Percentiles rank a stretch among this genome's conserved stretches.
Conservation (phyloP, 2,888 invertebrate species). For the Thumatha senex region DNA sequence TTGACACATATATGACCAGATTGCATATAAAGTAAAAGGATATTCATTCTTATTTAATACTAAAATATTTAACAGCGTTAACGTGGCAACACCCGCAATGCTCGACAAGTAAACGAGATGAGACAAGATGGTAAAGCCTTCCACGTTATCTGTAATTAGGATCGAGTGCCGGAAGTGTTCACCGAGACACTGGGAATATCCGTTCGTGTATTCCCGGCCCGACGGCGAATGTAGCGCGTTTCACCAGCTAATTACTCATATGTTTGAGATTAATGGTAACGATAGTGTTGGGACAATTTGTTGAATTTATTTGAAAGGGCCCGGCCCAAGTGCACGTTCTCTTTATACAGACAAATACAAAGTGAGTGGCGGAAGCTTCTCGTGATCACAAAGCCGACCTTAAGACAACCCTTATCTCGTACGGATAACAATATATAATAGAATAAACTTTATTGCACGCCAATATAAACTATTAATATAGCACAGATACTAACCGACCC, state of each 20-base stretch:
- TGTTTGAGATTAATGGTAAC: conserved; percentile 14
- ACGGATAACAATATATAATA: too few species aligned
- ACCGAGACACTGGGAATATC: conserved; percentile 55
- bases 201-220: conserved; percentile 21
- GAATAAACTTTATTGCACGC: too few species aligned
- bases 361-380: too few species aligned
- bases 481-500: too few species aligned
- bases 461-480: too few species aligned
- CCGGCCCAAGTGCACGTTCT: too few species aligned
- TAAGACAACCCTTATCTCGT: too few species aligned
- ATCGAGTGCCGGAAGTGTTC: conserved; percentile 66
- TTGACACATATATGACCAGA: too few species aligned
- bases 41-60: conserved; percentile 19
- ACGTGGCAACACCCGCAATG: conserved; percentile 32
- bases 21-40: too few species aligned
- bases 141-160: conserved; percentile 77
- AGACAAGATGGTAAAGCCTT: conserved; percentile 49
- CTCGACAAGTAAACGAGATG: conserved; percentile 60
- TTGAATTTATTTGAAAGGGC: conserved; percentile 22
- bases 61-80: conserved; percentile 29
- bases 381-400: too few species aligned
- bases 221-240: conserved; percentile 13
- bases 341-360: too few species aligned
- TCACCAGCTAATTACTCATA: conserved; percentile 37
- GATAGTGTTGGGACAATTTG: conserved; percentile 24